A percentile compares a stretch with the other conserved stretches of the same genome.
Evolutionary conservation across 2,113 vertebrate genomes (phyloP).

Genomic region (Bubo bubo): DNA sequence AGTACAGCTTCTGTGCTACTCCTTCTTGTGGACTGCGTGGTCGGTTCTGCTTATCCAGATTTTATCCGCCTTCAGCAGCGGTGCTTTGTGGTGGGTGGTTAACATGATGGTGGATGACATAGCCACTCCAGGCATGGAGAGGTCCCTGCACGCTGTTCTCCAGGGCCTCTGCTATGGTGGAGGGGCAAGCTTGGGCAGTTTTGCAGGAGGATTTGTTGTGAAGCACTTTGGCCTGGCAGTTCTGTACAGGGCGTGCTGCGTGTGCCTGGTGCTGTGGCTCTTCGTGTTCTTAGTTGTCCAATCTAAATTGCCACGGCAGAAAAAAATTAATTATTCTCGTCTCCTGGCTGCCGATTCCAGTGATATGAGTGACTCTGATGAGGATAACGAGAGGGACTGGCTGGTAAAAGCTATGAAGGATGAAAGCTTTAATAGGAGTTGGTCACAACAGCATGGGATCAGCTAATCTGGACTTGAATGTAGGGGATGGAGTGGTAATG

Average conservation of each 20-base stretch:
- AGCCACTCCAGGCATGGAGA: conserved; percentile 77
- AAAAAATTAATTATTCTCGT: conserved; percentile 86
- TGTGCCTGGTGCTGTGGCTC: conserved; percentile 77
- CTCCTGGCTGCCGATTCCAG: conserved; percentile 82
- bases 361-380: conserved; percentile 85
- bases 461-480: not conserved
- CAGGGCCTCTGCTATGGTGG: conserved; percentile 63
- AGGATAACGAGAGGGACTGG: conserved; percentile 86
- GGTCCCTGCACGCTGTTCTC: conserved; percentile 76
- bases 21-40: conserved; percentile 85
- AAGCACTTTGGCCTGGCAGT: conserved; percentile 66
- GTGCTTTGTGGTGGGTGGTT: conserved; percentile 84
- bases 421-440: conserved; percentile 49
- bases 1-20: conserved; percentile 83
- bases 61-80: conserved; percentile 75
- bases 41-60: conserved; percentile 77
- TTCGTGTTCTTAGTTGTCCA: conserved; percentile 74
- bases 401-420: conserved; percentile 86
- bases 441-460: not conserved
- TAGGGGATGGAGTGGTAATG: not conserved
- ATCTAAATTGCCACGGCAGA: conserved; percentile 79
- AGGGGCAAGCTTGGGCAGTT: conserved; percentile 81
- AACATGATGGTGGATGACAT: conserved; percentile 71
- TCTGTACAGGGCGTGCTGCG: conserved; percentile 73
- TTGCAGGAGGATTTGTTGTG: conserved; percentile 77